A percentile compares a stretch with the other conserved stretches of the same genome.
Evolutionary conservation across 2,888 invertebrate genomes (phyloP).

Genomic region (Lasius platythorax): DNA sequence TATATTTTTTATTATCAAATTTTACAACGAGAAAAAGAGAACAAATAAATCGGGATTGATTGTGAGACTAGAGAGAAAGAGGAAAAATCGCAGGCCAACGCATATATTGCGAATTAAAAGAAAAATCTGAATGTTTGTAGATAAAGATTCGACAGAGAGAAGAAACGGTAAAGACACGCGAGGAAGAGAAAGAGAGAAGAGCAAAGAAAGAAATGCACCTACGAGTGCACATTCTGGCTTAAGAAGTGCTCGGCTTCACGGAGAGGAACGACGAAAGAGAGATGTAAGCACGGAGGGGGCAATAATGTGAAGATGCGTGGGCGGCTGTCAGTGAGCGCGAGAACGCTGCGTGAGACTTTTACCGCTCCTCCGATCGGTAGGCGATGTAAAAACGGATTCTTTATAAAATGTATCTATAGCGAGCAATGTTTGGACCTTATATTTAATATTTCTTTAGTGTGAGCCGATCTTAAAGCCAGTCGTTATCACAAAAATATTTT

Average conservation of each 20-base stretch:
- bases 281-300: constrained; percentile 32
- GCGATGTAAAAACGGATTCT: constrained; percentile 14
- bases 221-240: constrained; percentile 11
- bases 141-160: constrained; percentile 7
- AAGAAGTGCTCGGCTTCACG: constrained; percentile 28
- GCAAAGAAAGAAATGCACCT: neutral
- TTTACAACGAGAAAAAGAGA: constrained; percentile 21
- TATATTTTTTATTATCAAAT: constrained; percentile 58
- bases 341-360: constrained; percentile 72
- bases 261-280: constrained; percentile 31
- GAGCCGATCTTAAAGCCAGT: neutral
- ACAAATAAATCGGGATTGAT: neutral
- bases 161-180: constrained; percentile 12
- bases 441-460: neutral
- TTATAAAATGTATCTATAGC: neutral
- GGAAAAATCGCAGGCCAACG: neutral
- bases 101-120: neutral
- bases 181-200: constrained; percentile 7
- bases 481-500: neutral
- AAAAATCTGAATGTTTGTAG: constrained; percentile 9
- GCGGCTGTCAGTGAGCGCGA: constrained; percentile 77
- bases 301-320: constrained; percentile 76
- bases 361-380: constrained; percentile 57
- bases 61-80: neutral
- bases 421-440: neutral